These are phyloP conservation scores for Apoderus coryli DNA, from an alignment of 2,888 invertebrate species.

Conservation along the genomic window DNA sequence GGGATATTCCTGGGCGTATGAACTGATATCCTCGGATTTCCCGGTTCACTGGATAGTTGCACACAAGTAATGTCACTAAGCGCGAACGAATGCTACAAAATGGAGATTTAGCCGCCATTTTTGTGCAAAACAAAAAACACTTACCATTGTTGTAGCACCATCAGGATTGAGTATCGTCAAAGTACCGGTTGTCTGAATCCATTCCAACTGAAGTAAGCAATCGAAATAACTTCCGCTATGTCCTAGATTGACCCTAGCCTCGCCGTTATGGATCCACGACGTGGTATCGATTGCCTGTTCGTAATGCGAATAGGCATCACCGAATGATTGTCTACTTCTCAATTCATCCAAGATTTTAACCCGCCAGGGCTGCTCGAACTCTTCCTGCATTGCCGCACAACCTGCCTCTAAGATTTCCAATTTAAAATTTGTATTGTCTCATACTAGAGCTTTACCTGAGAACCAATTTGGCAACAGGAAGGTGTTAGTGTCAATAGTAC, in stretches of 20 bases:
- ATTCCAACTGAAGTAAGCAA: constrained; percentile 67
- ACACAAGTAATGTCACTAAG: constrained; percentile 65
- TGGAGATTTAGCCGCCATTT: background rate
- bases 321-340: constrained; percentile 35
- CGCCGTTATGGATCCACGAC: constrained; percentile 75
- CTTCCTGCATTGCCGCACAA: constrained; percentile 34
- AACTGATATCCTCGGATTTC: constrained; percentile 59
- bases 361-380: constrained; percentile 62
- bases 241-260: constrained; percentile 41
- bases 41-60: constrained; percentile 66
- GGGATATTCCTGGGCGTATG: constrained; percentile 51
- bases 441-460: too few species aligned
- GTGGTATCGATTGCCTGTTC: constrained; percentile 70
- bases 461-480: constrained; percentile 69
- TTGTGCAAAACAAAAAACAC: too few species aligned
- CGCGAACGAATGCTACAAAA: constrained; percentile 47
- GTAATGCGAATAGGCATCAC: constrained; percentile 35
- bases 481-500: constrained; percentile 53
- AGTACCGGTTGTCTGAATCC: constrained; percentile 52
- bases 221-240: constrained; percentile 45
- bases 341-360: constrained; percentile 55
- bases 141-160: constrained; percentile 59
- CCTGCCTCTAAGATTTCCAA: too few species aligned
- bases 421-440: too few species aligned
- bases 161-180: constrained; percentile 63